Conservation (phyloP, 2,113 vertebrate species). For the Falcunculus frontatus region DNA sequence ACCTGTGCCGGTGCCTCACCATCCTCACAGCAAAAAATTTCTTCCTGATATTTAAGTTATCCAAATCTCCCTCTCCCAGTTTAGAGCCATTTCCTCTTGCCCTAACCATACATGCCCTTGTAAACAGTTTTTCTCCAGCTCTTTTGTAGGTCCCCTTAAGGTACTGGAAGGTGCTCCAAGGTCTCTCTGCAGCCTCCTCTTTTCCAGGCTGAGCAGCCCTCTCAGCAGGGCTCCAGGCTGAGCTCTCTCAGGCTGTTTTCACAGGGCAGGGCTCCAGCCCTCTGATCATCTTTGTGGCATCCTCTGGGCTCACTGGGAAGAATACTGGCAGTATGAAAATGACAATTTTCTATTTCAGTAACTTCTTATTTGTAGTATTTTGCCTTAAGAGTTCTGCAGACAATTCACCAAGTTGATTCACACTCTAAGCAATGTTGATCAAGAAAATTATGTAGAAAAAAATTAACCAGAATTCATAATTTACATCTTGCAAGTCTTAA, state of each 20-base stretch:
- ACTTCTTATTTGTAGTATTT: background rate
- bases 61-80: background rate
- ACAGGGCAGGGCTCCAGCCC: background rate
- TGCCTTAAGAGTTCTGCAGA: background rate
- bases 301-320: background rate
- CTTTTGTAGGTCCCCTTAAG: background rate
- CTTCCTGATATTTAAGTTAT: background rate
- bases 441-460: background rate
- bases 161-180: background rate
- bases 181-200: background rate
- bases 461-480: background rate
- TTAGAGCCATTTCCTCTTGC: background rate
- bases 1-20: no score
- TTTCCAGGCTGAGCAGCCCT: background rate
- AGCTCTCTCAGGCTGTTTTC: background rate
- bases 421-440: background rate
- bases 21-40: background rate
- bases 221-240: no score
- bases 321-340: background rate
- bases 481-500: background rate
- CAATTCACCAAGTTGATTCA: background rate
- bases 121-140: background rate
- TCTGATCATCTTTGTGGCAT: background rate
- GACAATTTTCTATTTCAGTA: background rate
- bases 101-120: background rate